Percentiles rank a stretch among this genome's conserved stretches.
These are phyloP conservation scores for Tiliacea aurago DNA, from an alignment of 2,888 invertebrate species.

Conservation along the genomic window DNA sequence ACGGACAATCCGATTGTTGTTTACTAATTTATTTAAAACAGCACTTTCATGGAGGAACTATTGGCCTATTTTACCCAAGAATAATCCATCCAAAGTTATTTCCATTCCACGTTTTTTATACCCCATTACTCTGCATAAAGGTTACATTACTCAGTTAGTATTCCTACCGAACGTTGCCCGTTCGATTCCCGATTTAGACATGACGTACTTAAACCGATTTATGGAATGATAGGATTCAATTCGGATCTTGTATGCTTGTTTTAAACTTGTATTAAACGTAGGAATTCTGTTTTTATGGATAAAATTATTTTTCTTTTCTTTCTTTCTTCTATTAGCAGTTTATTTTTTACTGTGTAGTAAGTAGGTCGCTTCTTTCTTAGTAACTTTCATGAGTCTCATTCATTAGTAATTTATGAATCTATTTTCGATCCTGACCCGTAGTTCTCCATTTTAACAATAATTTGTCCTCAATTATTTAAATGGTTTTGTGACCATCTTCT, in stretches of 20 bases:
- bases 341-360: neutral
- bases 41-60: neutral
- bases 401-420: neutral
- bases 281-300: constrained; percentile 30
- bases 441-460: neutral
- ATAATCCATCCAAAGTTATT: neutral
- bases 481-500: neutral
- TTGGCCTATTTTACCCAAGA: constrained; percentile 11
- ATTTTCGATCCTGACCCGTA: neutral
- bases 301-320: too few species aligned
- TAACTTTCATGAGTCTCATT: neutral
- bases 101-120: constrained; percentile 11
- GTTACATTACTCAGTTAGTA: constrained; percentile 40
- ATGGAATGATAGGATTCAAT: constrained; percentile 57
- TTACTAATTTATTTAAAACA: neutral
- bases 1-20: too few species aligned
- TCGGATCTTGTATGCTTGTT: constrained; percentile 43
- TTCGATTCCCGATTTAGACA: constrained; percentile 62
- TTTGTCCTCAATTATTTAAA: neutral
- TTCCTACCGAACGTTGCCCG: constrained; percentile 59
- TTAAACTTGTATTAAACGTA: constrained; percentile 18
- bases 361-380: constrained; percentile 2
- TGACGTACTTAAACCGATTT: constrained; percentile 51
- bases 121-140: constrained; percentile 27
- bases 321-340: too few species aligned